Percentiles rank a stretch among this genome's conserved stretches.
phyloP scores from a whole-genome alignment of 2,888 invertebrate species.

The Mycalesis mineus region DNA sequence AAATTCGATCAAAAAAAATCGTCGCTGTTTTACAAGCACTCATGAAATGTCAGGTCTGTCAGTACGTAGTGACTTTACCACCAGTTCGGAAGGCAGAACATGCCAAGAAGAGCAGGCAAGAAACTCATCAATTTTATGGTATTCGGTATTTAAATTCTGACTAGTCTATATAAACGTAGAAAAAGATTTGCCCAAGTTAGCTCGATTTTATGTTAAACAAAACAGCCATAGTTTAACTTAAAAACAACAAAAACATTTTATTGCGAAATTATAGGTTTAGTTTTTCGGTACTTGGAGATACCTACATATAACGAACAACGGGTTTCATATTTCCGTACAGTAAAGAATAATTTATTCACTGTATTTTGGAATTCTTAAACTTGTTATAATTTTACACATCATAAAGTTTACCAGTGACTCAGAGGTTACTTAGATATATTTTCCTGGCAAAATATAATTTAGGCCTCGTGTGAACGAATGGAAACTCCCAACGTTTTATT shows the following conservation, averaged over 20 bases:
- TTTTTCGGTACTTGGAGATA: constrained; percentile 12
- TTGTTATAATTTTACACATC: constrained; percentile 8
- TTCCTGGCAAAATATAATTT: background rate
- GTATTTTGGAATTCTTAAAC: constrained; percentile 24
- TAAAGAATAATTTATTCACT: constrained; percentile 24
- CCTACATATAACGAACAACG: constrained; percentile 34
- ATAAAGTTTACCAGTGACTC: background rate
- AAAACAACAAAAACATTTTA: background rate
- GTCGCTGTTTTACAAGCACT: too few species aligned
- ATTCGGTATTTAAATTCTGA: too few species aligned
- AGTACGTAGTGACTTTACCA: too few species aligned
- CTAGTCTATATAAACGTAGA: too few species aligned
- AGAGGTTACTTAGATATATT: background rate
- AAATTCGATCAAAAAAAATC: too few species aligned
- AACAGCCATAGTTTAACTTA: background rate
- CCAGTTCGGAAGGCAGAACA: too few species aligned
- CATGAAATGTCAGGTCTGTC: too few species aligned
- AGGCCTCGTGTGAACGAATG: background rate
- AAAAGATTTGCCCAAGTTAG: too few species aligned
- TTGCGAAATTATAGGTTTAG: background rate
- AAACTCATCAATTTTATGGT: too few species aligned
- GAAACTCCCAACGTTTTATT: background rate
- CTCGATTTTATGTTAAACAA: background rate
- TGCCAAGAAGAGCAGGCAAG: too few species aligned
- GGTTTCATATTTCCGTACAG: constrained; percentile 44